Base-by-base conservation (phyloP, 2,888 invertebrate species). In the Criorhina ranunculi region DNA sequence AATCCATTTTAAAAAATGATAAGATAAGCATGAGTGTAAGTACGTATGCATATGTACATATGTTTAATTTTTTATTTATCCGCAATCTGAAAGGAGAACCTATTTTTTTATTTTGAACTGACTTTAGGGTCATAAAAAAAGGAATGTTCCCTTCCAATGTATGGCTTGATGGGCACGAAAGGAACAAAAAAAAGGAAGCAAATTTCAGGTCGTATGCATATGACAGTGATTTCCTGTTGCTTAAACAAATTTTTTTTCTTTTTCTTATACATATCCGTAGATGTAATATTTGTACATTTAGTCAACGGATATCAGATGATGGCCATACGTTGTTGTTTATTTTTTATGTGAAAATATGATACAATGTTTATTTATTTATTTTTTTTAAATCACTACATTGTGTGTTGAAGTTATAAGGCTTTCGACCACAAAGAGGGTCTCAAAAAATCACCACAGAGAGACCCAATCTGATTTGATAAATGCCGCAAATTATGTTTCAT, bases 11-110 rank as follows among this genome's bases (percentile, higher is more conserved):
- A 5, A 24, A 66, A 78, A 64, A 72, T 70, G 82, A 77, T 77
- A 82, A 82, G 77, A 82, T 82, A 82, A 82, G 70, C 64, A 77
- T 77, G 69, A 70, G 24, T 70, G 35, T 69, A 12, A 15, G 35
- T 17, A 15, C 19, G 15, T 40, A 24, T 24, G 24, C 4, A n/a
- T n/a, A n/a, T 24, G 24, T 24, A 24, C 4, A 4, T 55, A 40
- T 72, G 49, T 69, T 69, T 51, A 33, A 29, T 24, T 53, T 80
- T 80, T 73, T 67, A 79, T 73, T 49, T 57, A 57, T 76, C 76
- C 57, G 81, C 76, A 76, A 62, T 70, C 46, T 69, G 40, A 67
- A 37, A 5, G 19, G 12, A 46, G 31, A 31, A 8, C n/a, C 44
- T 11, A 37, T 31, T 33, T 49, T 37, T 44, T n/a, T n/a, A n/a